phyloP scores from a whole-genome alignment of 1,140 invertebrate genomes.

The Drosophila elegans region DNA sequence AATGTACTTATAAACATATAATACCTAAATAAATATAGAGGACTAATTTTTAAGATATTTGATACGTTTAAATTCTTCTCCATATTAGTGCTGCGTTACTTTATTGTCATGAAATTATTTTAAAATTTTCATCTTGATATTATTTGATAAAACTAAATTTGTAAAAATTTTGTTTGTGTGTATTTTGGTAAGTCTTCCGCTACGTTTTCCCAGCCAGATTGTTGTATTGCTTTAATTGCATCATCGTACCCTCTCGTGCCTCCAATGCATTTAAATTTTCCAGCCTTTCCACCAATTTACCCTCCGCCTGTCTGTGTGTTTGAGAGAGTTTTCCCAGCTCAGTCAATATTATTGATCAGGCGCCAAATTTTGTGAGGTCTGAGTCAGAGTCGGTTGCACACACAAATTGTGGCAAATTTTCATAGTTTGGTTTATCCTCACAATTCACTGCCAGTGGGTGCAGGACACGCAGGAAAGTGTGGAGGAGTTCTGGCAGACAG shows the following conservation, averaged over 20 bases:
- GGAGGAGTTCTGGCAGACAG: not conserved
- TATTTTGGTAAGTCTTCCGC: not conserved
- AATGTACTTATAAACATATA: too few species aligned
- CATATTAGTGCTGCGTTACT: too few species aligned
- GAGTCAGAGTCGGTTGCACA: constrained; percentile 37
- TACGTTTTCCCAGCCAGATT: not conserved
- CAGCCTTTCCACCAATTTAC: constrained; percentile 12
- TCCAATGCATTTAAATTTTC: constrained; percentile 64
- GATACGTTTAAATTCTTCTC: too few species aligned
- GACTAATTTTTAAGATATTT: too few species aligned
- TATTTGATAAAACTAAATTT: not conserved
- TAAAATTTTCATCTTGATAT: too few species aligned
- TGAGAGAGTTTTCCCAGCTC: constrained; percentile 33
- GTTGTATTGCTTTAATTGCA: constrained; percentile 78
- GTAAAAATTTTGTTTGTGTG: not conserved
- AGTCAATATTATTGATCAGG: constrained; percentile 79
- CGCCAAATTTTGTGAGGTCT: constrained; percentile 60
- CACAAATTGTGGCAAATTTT: constrained; percentile 69
- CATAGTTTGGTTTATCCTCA: constrained; percentile 37
- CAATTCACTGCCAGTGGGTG: constrained; percentile 7
- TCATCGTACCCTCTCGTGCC: constrained; percentile 59
- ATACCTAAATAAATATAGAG: too few species aligned
- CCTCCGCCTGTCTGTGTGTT: constrained; percentile 9
- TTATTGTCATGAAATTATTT: too few species aligned
- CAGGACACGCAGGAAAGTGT: not conserved